Conservation (phyloP, 1,140 invertebrate genomes). For the Tigriopus japonicus region DNA sequence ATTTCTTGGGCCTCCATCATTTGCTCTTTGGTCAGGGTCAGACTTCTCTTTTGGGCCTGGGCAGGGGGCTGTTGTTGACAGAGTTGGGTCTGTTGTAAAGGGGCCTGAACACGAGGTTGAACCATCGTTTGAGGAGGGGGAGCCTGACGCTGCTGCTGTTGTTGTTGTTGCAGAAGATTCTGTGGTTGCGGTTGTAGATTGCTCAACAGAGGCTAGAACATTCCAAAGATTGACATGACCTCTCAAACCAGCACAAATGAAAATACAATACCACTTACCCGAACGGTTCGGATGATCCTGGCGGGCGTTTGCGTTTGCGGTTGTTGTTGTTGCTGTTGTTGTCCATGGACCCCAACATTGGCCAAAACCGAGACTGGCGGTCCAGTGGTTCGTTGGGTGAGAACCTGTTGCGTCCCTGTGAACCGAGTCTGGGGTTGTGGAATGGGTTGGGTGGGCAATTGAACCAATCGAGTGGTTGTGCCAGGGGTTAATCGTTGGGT, state of each 20-base stretch:
- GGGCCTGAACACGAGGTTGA: background rate
- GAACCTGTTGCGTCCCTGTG: background rate
- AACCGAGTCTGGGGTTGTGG: background rate
- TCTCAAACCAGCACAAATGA: too few relatives aligned
- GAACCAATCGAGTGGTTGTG: constrained; percentile 7
- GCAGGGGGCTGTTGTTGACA: background rate
- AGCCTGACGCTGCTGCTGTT: constrained; percentile 12
- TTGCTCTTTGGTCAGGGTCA: constrained; percentile 47
- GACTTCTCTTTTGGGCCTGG: background rate
- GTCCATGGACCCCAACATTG: background rate
- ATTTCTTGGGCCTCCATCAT: constrained; percentile 93
- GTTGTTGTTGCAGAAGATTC: background rate
- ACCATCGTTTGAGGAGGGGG: background rate
- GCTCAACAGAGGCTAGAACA: background rate
- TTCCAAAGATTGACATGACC: too few relatives aligned
- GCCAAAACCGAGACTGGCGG: background rate
- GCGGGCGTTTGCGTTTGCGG: background rate
- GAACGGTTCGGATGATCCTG: too few relatives aligned
- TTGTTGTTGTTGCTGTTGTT: background rate
- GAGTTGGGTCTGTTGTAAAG: background rate
- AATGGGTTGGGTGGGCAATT: constrained; percentile 8
- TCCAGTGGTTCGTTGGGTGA: too few relatives aligned
- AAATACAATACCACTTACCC: too few relatives aligned
- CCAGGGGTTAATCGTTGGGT: background rate
- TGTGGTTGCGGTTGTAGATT: background rate